Evolutionary conservation across 1,140 invertebrate species (phyloP).

Genomic region (Drosophila mauritiana): DNA sequence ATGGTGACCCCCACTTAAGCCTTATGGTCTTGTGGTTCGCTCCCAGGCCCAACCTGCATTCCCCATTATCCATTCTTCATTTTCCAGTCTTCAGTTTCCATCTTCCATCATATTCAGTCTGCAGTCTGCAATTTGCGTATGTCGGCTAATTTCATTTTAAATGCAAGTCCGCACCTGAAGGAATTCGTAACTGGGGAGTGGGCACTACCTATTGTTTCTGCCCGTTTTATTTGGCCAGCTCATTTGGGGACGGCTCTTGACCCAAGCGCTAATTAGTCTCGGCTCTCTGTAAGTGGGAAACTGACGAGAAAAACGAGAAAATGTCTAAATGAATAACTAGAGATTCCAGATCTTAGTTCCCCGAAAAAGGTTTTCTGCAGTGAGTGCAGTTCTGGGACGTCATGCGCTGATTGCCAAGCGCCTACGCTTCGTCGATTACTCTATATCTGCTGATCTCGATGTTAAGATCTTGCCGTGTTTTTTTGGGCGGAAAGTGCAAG

Average conservation of each 20-base stretch:
- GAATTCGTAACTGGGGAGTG: neutral
- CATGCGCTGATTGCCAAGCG: slow-evolving; percentile 75
- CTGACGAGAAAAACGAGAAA: too few relatives aligned
- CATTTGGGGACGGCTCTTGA: slow-evolving; percentile 18
- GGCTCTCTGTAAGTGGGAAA: too few relatives aligned
- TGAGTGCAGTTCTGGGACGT: slow-evolving; percentile 60
- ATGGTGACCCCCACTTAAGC: slow-evolving; percentile 29
- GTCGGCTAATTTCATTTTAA: slow-evolving; percentile 74
- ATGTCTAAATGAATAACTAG: neutral
- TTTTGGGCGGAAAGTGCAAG: slow-evolving; percentile 70
- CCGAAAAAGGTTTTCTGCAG: slow-evolving; percentile 22
- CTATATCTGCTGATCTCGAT: slow-evolving; percentile 24
- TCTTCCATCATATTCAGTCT: slow-evolving; percentile 18
- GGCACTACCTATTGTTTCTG: slow-evolving; percentile 5
- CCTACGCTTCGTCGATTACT: slow-evolving; percentile 68
- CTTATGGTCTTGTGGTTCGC: neutral
- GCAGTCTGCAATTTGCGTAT: slow-evolving; percentile 69
- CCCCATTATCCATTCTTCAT: slow-evolving; percentile 8
- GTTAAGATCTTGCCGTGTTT: slow-evolving; percentile 25
- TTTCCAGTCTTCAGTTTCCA: neutral
- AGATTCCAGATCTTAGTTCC: neutral
- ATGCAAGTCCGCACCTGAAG: slow-evolving; percentile 47
- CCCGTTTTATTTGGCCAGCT: slow-evolving; percentile 17
- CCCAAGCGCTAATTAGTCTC: slow-evolving; percentile 44
- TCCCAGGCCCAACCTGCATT: slow-evolving; percentile 27